Evolutionary conservation across 1,140 invertebrate genomes (phyloP).

Genomic region (Druon quercuslanigerum): DNA sequence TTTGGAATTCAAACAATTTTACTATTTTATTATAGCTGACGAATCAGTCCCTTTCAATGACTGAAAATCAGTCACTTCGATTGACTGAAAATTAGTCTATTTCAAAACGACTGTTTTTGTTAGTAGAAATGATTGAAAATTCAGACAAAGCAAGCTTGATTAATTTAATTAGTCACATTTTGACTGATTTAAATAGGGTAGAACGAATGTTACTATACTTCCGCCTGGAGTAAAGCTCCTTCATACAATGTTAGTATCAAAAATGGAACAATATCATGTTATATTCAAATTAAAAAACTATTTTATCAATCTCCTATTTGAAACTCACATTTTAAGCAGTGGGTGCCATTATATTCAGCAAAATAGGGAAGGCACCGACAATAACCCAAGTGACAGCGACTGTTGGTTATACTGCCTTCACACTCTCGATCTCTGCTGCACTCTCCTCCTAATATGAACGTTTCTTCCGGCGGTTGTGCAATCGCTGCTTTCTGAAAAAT

Average conservation of each 20-base stretch:
- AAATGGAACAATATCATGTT: conserved; percentile 42
- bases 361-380: conserved; percentile 82
- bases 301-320: conserved; percentile 31
- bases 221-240: conserved; percentile 28
- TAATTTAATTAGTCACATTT: too few species aligned
- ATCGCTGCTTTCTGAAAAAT: conserved; percentile 43
- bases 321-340: conserved; percentile 82
- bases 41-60: too few species aligned
- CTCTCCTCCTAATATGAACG: conserved; percentile 62
- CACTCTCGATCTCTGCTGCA: conserved; percentile 78
- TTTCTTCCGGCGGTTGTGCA: conserved; percentile 44
- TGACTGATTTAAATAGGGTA: too few species aligned
- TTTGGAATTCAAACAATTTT: too few species aligned
- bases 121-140: too few species aligned
- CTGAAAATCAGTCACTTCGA: too few species aligned
- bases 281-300: background rate
- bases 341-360: conserved; percentile 79
- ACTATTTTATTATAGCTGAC: too few species aligned
- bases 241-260: conserved; percentile 45
- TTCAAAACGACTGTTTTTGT: too few species aligned
- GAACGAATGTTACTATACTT: background rate
- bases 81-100: too few species aligned
- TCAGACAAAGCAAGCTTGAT: too few species aligned
- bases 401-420: conserved; percentile 73
- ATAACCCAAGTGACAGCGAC: conserved; percentile 78